Conservation (phyloP, 2,797 vertebrate species). For the Champsocephalus gunnari region DNA sequence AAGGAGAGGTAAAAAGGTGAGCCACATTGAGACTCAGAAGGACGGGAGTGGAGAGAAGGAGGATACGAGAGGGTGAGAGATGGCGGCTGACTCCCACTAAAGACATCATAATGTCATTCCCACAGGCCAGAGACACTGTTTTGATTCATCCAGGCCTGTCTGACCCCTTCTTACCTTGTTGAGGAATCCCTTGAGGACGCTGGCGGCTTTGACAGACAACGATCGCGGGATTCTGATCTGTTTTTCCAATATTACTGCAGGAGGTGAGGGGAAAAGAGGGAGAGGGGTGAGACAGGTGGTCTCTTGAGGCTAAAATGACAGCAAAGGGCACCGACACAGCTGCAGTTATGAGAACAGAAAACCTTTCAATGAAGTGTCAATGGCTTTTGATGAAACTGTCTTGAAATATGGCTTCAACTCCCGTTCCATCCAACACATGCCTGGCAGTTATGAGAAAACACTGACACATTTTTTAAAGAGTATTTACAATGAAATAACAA, state of each 20-base stretch:
- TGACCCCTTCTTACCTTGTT: conserved; percentile 90
- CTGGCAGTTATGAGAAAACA: conserved; percentile 26
- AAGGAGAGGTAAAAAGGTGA: conserved; percentile 22
- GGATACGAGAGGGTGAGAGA: conserved; percentile 6
- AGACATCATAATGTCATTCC: conserved; percentile 36
- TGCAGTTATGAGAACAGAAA: conserved; percentile 19
- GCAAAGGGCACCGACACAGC: conserved; percentile 14
- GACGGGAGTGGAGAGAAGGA: not conserved
- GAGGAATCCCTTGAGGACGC: conserved; percentile 98
- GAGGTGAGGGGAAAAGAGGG: conserved; percentile 26
- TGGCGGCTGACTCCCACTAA: not conserved
- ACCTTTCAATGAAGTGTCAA: conserved; percentile 7
- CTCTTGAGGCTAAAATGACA: conserved; percentile 26
- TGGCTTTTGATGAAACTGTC: not conserved
- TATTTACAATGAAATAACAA: conserved; percentile 33
- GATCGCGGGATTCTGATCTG: conserved; percentile 98
- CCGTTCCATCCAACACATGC: conserved; percentile 2
- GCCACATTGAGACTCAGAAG: conserved; percentile 3
- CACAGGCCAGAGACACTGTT: conserved; percentile 16
- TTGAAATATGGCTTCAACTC: conserved; percentile 24
- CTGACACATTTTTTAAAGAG: conserved; percentile 21
- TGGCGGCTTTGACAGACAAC: conserved; percentile 98
- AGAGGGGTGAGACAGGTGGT: conserved; percentile 22
- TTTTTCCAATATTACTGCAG: conserved; percentile 97
- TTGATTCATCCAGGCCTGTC: conserved; percentile 23